Evolutionary conservation across 2,888 invertebrate genomes (phyloP), one percentile per base, ranked within the genome.

Genomic region (Volucella bombylans): DNA sequence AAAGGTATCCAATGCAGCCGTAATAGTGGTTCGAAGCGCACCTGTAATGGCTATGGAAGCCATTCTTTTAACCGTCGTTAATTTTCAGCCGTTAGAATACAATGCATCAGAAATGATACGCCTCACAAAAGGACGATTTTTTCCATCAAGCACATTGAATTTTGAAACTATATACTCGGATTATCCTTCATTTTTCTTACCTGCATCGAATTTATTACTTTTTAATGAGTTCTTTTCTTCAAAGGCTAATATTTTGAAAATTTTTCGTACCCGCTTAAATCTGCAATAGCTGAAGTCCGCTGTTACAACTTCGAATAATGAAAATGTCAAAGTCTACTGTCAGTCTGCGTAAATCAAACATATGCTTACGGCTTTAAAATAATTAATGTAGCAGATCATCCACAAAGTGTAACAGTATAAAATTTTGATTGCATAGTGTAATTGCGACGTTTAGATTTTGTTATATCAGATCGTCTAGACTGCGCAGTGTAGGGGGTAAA

Each of bases 111-210:
- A 61, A 45, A n/a, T 47, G 0, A 23, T 23, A 23, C 2, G 2
- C 18, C 2, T 23, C 18, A 23, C 18, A 23, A 23, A 23, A 23
- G 23, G 18, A 45, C 31, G 45, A 61, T 23, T 45, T 61, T 61
- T 61, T 31, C n/a, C 14, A 61, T 31, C 31, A 45, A 61, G 45
- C 61, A 61, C 61, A 61, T 47, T n/a, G 45, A 61, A 61, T 61
- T 31, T 23, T 9, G 31, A 47, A 61, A 61, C 0, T 38, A 1
- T 52, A 10, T 0, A 18, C 23, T 52, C 18, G 52, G 14, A n/a
- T 4, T 38, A 38, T 39, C 38, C n/a, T 55, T 38, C 38, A 55
- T n/a, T n/a, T 55, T 55, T 55, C 38, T 55, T n/a, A 55, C 38
- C 38, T 55, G 55, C 39, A 39, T 55, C 55, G 55, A 55, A 39